Conservation (phyloP, 2,888 invertebrate genomes). For the Calameuta pallipes region DNA sequence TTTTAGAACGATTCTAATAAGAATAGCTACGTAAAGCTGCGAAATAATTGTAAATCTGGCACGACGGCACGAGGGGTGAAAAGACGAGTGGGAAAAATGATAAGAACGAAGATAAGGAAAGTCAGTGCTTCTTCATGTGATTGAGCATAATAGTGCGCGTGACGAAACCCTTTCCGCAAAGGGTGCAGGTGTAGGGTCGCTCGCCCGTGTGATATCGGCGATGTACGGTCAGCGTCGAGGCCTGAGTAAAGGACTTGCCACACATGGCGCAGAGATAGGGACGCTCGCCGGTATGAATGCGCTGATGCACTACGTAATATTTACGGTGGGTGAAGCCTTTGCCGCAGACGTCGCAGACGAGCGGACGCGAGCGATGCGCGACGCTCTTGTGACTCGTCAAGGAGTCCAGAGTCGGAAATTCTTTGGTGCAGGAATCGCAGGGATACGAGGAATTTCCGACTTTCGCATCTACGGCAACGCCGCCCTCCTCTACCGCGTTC, state of each 20-base stretch:
- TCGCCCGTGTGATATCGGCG: constrained; percentile 64
- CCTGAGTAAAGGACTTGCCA: constrained; percentile 64
- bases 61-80: too few relatives aligned
- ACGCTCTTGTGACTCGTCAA: constrained; percentile 57
- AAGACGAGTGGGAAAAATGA: background rate
- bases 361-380: constrained; percentile 57
- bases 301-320: constrained; percentile 63
- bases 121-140: constrained; percentile 64
- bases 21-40: too few relatives aligned
- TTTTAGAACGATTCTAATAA: constrained; percentile 15
- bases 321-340: constrained; percentile 64
- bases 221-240: constrained; percentile 62
- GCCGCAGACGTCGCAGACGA: constrained; percentile 65
- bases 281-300: constrained; percentile 67
- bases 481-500: constrained; percentile 8
- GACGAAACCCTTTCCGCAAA: constrained; percentile 64
- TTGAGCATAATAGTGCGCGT: constrained; percentile 65
- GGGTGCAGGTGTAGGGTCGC: constrained; percentile 62
- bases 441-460: constrained; percentile 38
- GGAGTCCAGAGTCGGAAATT: constrained; percentile 56
- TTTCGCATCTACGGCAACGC: background rate
- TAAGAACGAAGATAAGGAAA: background rate
- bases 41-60: too few relatives aligned
- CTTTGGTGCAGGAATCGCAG: constrained; percentile 61
- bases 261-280: constrained; percentile 67